phyloP scores from a whole-genome alignment of 2,888 invertebrate species.

The Rotaria socialis region DNA sequence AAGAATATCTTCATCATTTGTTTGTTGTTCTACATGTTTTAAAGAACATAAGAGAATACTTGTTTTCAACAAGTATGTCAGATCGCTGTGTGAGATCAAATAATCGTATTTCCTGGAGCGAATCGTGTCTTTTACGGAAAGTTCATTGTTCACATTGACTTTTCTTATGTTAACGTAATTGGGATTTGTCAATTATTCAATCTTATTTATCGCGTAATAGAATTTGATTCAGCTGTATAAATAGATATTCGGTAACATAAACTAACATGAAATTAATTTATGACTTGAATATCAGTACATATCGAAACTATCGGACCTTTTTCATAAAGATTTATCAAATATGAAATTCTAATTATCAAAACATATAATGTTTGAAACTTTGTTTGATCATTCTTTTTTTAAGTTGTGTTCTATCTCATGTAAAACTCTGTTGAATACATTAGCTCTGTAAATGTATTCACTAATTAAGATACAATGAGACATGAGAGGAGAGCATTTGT shows the following conservation, averaged over 20 bases:
- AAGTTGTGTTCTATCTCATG: not conserved
- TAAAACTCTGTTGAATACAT: not conserved
- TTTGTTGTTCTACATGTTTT: not conserved
- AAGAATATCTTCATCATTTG: not conserved
- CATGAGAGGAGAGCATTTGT: no score
- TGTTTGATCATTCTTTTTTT: no score
- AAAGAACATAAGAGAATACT: not conserved
- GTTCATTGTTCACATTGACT: not conserved
- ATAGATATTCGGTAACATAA: not conserved
- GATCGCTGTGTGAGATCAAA: not conserved
- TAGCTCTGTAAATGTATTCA: no score
- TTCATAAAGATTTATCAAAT: no score
- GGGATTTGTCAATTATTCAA: not conserved
- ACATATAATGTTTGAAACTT: no score
- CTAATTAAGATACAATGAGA: no score
- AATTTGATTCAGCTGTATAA: not conserved
- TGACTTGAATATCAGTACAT: no score
- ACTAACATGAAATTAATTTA: no score
- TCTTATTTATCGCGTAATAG: not conserved
- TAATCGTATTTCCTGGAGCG: not conserved
- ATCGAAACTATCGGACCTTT: no score
- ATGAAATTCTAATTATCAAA: no score
- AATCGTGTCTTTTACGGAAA: not conserved
- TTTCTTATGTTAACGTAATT: not conserved
- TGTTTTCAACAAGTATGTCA: not conserved